Evolutionary conservation across 2,113 vertebrate genomes (phyloP).

Genomic region (Aspiorhynchus laticeps): DNA sequence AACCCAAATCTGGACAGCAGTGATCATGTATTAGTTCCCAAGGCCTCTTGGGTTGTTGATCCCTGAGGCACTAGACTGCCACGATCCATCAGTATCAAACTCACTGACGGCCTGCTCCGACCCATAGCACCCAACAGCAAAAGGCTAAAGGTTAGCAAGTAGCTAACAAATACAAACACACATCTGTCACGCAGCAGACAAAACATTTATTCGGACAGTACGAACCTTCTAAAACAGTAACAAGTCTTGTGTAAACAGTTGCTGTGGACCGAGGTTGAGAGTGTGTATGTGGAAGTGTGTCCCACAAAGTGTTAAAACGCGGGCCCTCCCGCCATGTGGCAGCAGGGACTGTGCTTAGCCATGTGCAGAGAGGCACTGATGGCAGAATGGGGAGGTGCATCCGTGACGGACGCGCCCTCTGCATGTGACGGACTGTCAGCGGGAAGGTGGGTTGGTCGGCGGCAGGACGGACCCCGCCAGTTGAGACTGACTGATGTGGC

Average conservation of each 20-base stretch:
- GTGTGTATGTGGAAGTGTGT: conserved; percentile 8
- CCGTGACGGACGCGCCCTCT: conserved; percentile 37
- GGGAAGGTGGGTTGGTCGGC: conserved; percentile 15
- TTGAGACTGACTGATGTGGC: conserved; percentile 64
- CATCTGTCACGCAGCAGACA: conserved; percentile 53
- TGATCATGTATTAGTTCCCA: conserved; percentile 37
- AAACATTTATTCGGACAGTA: conserved; percentile 46
- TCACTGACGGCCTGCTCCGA: conserved; percentile 45
- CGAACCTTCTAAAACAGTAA: conserved; percentile 46
- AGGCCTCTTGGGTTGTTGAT: conserved; percentile 34
- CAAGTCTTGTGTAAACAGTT: conserved; percentile 27
- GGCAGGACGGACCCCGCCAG: conserved; percentile 62
- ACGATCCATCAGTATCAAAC: conserved; percentile 51
- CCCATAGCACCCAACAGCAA: conserved; percentile 44
- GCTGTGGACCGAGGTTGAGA: not conserved
- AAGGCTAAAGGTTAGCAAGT: conserved; percentile 34
- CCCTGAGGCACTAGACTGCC: conserved; percentile 44
- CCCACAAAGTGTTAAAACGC: not conserved
- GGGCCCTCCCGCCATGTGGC: conserved; percentile 23
- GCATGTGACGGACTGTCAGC: conserved; percentile 44
- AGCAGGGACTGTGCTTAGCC: conserved; percentile 37
- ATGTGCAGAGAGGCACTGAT: conserved; percentile 45
- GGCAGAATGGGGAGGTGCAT: conserved; percentile 34
- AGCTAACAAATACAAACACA: conserved; percentile 55
- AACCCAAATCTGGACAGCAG: conserved; percentile 29